These are phyloP conservation scores for Orchestia grillus DNA, from an alignment of 1,140 invertebrate species.

Conservation along the genomic window DNA sequence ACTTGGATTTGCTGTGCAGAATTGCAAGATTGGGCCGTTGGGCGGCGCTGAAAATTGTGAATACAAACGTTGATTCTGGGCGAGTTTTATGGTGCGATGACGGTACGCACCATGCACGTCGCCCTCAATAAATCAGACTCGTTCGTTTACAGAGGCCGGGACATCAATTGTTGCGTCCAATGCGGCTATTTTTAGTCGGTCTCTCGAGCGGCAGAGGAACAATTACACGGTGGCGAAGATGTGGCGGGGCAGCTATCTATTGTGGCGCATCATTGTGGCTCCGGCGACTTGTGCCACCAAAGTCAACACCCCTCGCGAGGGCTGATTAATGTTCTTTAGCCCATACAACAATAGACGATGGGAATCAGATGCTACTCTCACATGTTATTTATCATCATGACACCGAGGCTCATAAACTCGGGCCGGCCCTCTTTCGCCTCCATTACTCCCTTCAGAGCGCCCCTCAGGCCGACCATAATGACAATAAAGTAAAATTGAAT, in stretches of 20 bases:
- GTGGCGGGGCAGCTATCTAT: neutral
- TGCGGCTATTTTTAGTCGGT: neutral
- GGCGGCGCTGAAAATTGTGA: neutral
- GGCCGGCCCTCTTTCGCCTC: neutral
- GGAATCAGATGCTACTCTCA: conserved; percentile 50
- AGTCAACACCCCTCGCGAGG: conserved; percentile 38
- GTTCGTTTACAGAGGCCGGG: neutral
- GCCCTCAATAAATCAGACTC: neutral
- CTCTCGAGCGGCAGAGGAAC: neutral
- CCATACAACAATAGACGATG: conserved; percentile 23
- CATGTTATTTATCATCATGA: conserved; percentile 48
- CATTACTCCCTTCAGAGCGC: neutral
- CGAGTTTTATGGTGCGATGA: neutral
- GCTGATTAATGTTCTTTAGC: conserved; percentile 14
- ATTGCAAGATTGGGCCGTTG: too few species aligned
- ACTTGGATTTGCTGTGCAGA: neutral
- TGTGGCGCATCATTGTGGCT: conserved; percentile 29
- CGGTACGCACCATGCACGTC: neutral
- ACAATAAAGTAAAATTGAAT: conserved; percentile 1
- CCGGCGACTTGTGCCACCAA: neutral
- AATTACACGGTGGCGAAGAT: conserved; percentile 38
- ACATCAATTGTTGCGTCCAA: neutral
- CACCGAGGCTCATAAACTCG: conserved; percentile 29
- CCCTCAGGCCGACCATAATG: neutral
- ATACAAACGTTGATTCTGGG: neutral